These are phyloP conservation scores for Lates japonicus DNA, from an alignment of 2,797 vertebrate genomes.

Conservation along the genomic window DNA sequence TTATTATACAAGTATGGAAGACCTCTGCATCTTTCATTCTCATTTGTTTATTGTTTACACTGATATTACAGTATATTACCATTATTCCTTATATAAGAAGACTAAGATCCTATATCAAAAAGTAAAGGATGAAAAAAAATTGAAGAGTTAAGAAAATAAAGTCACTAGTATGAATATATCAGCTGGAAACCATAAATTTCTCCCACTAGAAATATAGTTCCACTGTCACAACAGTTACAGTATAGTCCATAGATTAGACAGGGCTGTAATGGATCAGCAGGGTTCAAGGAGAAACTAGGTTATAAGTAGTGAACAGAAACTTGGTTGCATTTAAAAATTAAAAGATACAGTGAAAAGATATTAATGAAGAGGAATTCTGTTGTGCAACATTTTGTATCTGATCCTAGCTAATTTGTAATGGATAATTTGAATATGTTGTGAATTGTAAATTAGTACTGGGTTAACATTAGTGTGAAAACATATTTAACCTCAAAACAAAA, in stretches of 20 bases:
- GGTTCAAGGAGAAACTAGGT: slow-evolving; percentile 37
- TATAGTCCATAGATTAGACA: slow-evolving; percentile 70
- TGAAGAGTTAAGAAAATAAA: slow-evolving; percentile 59
- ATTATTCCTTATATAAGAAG: slow-evolving; percentile 50
- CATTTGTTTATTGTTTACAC: slow-evolving; percentile 71
- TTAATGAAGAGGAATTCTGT: not conserved
- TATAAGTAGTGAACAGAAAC: not conserved
- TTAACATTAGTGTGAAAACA: not conserved
- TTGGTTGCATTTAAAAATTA: slow-evolving; percentile 5
- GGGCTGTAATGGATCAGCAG: slow-evolving; percentile 60
- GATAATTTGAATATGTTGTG: not conserved
- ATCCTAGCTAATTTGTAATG: not conserved
- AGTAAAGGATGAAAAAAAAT: slow-evolving; percentile 59
- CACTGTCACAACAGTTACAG: slow-evolving; percentile 75
- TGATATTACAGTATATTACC: slow-evolving; percentile 64
- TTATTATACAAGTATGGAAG: too few species aligned
- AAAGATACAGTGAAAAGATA: not conserved
- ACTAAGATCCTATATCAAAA: slow-evolving; percentile 67
- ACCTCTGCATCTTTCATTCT: too few species aligned
- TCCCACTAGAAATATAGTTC: slow-evolving; percentile 53
- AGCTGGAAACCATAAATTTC: slow-evolving; percentile 47
- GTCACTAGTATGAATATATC: slow-evolving; percentile 62
- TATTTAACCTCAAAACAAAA: not conserved
- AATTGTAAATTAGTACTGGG: not conserved
- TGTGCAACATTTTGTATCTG: not conserved